Evolutionary conservation across 2,797 vertebrate species (phyloP).

Genomic region (Harpagifer antarcticus): DNA sequence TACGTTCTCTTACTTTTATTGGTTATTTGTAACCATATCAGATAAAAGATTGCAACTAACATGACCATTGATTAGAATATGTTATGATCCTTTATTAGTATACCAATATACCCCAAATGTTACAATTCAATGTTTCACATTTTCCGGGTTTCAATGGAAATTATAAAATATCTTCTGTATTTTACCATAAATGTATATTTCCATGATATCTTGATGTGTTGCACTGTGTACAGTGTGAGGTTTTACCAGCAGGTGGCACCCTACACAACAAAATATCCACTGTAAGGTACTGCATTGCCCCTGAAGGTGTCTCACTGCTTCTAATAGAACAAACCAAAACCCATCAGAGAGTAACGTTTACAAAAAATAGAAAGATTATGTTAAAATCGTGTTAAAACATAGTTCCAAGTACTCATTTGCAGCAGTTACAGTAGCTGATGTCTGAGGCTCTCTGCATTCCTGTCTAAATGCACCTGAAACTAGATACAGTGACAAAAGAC

Average conservation of each 20-base stretch:
- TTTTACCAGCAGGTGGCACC: conserved; percentile 62
- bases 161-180: neutral
- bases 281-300: neutral
- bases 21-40: neutral
- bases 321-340: neutral
- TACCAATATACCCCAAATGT: neutral
- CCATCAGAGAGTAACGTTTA: neutral
- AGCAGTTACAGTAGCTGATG: neutral
- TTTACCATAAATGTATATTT: neutral
- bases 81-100: neutral
- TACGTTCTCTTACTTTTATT: neutral
- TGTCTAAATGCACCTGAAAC: conserved; percentile 8
- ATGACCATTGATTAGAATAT: neutral
- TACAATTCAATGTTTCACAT: neutral
- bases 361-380: neutral
- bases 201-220: neutral
- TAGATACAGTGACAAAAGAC: neutral
- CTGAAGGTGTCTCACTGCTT: neutral
- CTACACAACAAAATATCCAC: conserved; percentile 27
- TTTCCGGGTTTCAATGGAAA: neutral
- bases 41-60: neutral
- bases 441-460: neutral
- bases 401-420: neutral
- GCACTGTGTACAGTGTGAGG: neutral
- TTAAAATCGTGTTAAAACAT: neutral